These are phyloP conservation scores for Disparrhopalites patrizii DNA, from an alignment of 2,888 invertebrate species.

Conservation along the genomic window DNA sequence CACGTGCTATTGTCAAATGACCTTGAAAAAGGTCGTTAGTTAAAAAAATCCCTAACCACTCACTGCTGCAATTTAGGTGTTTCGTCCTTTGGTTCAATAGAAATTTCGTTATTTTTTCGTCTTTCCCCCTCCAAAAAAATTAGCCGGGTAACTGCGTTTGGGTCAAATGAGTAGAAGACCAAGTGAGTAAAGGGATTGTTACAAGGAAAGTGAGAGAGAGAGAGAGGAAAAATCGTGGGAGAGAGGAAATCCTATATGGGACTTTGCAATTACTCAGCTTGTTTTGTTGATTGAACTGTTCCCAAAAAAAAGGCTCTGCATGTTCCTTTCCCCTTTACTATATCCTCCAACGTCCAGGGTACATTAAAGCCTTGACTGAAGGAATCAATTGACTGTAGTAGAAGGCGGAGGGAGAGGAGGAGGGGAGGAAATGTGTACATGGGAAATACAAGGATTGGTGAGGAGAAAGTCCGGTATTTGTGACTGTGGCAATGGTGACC, in stretches of 20 bases:
- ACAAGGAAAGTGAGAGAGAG: background rate
- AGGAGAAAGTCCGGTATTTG: too few relatives aligned
- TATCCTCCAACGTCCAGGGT: background rate
- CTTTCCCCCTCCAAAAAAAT: too few relatives aligned
- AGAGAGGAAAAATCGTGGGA: background rate
- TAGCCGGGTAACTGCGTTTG: too few relatives aligned
- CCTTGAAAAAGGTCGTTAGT: too few relatives aligned
- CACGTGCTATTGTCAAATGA: too few relatives aligned
- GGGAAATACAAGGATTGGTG: background rate
- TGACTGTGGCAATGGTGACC: too few relatives aligned
- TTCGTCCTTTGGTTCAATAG: too few relatives aligned
- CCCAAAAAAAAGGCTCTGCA: background rate
- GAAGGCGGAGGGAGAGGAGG: background rate
- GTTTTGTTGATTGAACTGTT: conserved; percentile 33
- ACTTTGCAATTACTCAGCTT: conserved; percentile 28
- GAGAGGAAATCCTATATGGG: conserved; percentile 24
- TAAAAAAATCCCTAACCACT: too few relatives aligned
- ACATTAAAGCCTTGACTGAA: background rate
- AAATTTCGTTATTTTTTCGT: too few relatives aligned
- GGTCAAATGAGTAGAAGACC: too few relatives aligned
- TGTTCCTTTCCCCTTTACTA: background rate
- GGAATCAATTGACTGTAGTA: background rate
- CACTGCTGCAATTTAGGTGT: too few relatives aligned
- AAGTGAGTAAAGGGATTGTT: too few relatives aligned
- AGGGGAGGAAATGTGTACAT: background rate